These are phyloP conservation scores for Sialis lutaria DNA, from an alignment of 2,888 invertebrate genomes.

Conservation along the genomic window DNA sequence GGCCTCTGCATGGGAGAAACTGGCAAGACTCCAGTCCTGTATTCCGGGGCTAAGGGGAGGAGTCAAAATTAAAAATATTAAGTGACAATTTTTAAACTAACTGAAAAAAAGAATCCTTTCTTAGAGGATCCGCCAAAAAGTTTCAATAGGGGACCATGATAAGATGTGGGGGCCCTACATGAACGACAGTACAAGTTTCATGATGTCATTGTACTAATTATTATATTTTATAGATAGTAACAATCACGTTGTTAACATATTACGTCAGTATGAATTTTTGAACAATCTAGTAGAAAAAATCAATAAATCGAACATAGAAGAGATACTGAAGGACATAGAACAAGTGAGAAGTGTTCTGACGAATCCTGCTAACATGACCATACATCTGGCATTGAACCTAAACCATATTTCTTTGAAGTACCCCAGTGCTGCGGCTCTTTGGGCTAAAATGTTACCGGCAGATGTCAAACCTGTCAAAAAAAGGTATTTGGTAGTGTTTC, in stretches of 20 bases:
- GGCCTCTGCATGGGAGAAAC: too few species aligned
- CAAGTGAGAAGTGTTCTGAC: slow-evolving; percentile 40
- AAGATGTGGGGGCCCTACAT: too few species aligned
- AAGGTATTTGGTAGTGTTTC: not conserved
- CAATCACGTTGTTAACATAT: slow-evolving; percentile 46
- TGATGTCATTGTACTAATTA: too few species aligned
- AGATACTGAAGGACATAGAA: slow-evolving; percentile 34
- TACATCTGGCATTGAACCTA: slow-evolving; percentile 62
- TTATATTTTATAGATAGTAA: slow-evolving; percentile 41
- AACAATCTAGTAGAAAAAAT: slow-evolving; percentile 42
- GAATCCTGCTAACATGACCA: slow-evolving; percentile 36
- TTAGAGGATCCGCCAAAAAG: too few species aligned
- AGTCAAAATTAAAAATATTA: too few species aligned
- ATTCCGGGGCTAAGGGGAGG: too few species aligned
- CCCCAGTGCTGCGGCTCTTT: slow-evolving; percentile 31
- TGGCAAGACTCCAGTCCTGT: not conserved
- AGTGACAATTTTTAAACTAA: too few species aligned
- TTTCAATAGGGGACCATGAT: too few species aligned
- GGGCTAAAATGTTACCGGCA: slow-evolving; percentile 26
- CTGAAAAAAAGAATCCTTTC: too few species aligned
- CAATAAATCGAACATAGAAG: slow-evolving; percentile 28
- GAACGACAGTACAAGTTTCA: too few species aligned
- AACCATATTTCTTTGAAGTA: slow-evolving; percentile 29
- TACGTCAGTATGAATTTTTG: slow-evolving; percentile 63
- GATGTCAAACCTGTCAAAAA: slow-evolving; percentile 1